These are phyloP conservation scores for Charanyca ferruginea DNA, from an alignment of 2,888 invertebrate species.

Conservation along the genomic window DNA sequence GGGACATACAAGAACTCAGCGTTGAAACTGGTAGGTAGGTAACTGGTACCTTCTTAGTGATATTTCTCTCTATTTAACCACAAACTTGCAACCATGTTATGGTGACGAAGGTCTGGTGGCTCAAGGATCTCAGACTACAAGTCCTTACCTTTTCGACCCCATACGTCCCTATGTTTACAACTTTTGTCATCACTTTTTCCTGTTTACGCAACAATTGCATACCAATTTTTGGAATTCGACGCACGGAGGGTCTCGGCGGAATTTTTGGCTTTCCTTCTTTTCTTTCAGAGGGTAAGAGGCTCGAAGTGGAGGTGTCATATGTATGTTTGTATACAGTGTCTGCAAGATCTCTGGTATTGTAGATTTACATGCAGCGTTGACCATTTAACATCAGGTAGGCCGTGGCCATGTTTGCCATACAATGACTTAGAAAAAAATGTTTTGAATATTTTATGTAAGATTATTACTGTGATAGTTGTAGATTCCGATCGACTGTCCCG, in stretches of 20 bases:
- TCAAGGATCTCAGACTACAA: background rate
- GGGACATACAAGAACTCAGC: no score
- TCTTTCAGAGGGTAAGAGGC: background rate
- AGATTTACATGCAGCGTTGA: no score
- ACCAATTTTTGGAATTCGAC: slow-evolving; percentile 40
- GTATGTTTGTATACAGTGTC: no score
- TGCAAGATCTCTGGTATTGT: no score
- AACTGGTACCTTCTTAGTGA: no score
- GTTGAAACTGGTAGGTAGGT: no score
- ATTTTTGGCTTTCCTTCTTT: slow-evolving; percentile 17
- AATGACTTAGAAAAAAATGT: no score
- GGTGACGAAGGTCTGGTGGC: background rate
- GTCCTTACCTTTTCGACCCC: slow-evolving; percentile 31
- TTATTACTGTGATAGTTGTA: no score
- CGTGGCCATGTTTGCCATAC: no score
- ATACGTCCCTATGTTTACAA: slow-evolving; percentile 39
- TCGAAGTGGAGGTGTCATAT: background rate
- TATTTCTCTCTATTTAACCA: background rate
- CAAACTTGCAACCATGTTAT: background rate
- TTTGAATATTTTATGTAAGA: no score
- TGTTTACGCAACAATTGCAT: slow-evolving; percentile 54
- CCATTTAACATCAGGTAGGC: no score
- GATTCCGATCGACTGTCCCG: no score
- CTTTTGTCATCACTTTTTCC: slow-evolving; percentile 46
- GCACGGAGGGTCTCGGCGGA: slow-evolving; percentile 31